These are phyloP conservation scores for Hemicentrotus pulcherrimus DNA, from an alignment of 35 echinoderm and acorn worm species.

Conservation along the genomic window DNA sequence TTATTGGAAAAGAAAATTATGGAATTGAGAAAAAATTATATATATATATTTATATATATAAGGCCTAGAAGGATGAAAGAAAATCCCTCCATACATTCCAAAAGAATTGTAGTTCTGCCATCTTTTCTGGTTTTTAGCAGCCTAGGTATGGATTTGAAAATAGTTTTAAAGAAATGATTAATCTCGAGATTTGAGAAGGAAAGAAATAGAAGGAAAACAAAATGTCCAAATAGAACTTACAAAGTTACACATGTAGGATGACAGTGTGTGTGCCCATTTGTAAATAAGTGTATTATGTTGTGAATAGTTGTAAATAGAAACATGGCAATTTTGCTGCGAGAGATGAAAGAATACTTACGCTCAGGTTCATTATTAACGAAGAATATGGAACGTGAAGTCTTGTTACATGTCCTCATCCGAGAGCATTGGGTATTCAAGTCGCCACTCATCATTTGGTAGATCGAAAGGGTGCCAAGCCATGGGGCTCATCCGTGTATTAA, in stretches of 20 bases:
- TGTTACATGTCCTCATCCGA: not conserved
- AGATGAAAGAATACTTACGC: not conserved
- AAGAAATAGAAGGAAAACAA: not conserved
- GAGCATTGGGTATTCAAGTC: not conserved
- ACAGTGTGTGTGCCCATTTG: not conserved
- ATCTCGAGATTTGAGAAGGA: not conserved
- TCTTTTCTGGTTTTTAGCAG: not conserved
- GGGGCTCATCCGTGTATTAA: not conserved
- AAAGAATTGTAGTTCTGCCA: not conserved
- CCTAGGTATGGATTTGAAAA: not conserved
- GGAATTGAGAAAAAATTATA: not conserved
- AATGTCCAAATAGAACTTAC: not conserved
- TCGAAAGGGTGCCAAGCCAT: not conserved
- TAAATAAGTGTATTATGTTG: not conserved
- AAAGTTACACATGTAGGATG: not conserved
- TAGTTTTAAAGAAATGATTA: not conserved
- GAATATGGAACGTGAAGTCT: not conserved
- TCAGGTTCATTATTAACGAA: not conserved
- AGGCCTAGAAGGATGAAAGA: not conserved
- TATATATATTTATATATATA: not conserved
- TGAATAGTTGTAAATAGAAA: not conserved
- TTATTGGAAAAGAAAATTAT: not conserved
- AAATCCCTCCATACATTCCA: slow-evolving; percentile 10
- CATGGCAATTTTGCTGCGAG: not conserved
- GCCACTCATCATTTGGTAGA: not conserved